phyloP scores from a whole-genome alignment of 2,888 invertebrate species.

The Axea sp. region DNA sequence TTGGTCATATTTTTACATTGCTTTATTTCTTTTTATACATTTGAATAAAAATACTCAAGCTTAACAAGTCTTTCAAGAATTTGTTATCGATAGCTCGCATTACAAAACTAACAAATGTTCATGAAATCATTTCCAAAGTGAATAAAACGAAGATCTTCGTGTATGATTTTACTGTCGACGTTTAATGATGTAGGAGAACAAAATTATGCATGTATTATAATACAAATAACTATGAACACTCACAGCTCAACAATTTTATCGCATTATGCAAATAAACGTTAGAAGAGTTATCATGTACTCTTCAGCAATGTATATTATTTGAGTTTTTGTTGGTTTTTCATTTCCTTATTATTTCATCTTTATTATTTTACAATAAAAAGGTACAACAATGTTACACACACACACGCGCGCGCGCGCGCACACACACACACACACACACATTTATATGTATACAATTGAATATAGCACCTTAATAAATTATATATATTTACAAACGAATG shows the following conservation, averaged over 20 bases:
- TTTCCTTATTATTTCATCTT: conserved; percentile 17
- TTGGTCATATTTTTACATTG: conserved; percentile 16
- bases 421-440: conserved; percentile 14
- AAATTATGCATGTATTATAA: conserved; percentile 18
- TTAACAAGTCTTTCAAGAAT: conserved; percentile 10
- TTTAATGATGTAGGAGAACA: neutral
- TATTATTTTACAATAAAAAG: conserved; percentile 46
- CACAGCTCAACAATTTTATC: conserved; percentile 50
- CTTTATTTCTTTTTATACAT: conserved; percentile 41
- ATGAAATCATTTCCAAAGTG: too few species aligned
- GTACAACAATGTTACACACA: conserved; percentile 30
- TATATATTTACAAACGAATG: conserved; percentile 44
- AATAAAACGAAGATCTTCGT: too few species aligned
- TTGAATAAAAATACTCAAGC: conserved; percentile 35
- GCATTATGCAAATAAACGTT: conserved; percentile 40
- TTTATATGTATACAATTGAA: conserved; percentile 33
- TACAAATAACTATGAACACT: conserved; percentile 33
- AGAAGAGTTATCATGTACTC: conserved; percentile 32
- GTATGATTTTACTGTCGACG: neutral
- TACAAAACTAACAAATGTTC: too few species aligned
- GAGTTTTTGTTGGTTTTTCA: conserved; percentile 3
- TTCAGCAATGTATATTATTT: conserved; percentile 24
- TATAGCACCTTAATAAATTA: conserved; percentile 51
- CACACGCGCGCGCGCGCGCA: too few species aligned
- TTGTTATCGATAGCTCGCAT: too few species aligned